Conservation (phyloP, 2,888 invertebrate species). For the Liposcelis brunnea region DNA sequence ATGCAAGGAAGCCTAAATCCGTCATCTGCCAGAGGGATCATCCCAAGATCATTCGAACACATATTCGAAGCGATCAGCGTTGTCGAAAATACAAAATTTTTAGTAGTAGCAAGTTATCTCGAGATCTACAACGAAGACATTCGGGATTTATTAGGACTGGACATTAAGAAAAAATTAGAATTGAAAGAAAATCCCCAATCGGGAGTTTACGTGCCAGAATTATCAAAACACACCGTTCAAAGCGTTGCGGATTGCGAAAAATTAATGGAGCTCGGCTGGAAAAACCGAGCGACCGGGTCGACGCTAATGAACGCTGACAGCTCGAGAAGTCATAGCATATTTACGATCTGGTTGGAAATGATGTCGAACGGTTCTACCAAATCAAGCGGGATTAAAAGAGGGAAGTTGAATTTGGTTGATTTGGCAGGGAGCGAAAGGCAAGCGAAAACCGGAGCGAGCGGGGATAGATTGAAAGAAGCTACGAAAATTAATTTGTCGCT, state of each 20-base stretch:
- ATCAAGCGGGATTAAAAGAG: conserved; percentile 38
- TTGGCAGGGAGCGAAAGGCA: conserved; percentile 79
- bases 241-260: conserved; percentile 58
- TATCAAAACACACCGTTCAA: conserved; percentile 60
- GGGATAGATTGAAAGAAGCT: conserved; percentile 70
- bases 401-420: conserved; percentile 75
- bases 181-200: conserved; percentile 47
- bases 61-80: conserved; percentile 72
- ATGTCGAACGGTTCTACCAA: conserved; percentile 27
- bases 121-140: conserved; percentile 78
- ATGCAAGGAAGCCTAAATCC: conserved; percentile 57
- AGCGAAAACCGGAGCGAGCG: conserved; percentile 50
- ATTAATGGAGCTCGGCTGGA: conserved; percentile 57
- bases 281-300: conserved; percentile 63
- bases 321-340: conserved; percentile 75
- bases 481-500: conserved; percentile 78
- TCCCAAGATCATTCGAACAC: conserved; percentile 70
- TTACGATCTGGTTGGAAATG: conserved; percentile 70
- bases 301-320: conserved; percentile 80
- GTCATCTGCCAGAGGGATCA: conserved; percentile 36
- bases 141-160: conserved; percentile 44
- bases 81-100: conserved; percentile 47
- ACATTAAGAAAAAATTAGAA: conserved; percentile 38
- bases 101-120: conserved; percentile 60
- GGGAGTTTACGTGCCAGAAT: conserved; percentile 47